phyloP scores from a whole-genome alignment of 2,797 vertebrate species.

The Labroides dimidiatus region DNA sequence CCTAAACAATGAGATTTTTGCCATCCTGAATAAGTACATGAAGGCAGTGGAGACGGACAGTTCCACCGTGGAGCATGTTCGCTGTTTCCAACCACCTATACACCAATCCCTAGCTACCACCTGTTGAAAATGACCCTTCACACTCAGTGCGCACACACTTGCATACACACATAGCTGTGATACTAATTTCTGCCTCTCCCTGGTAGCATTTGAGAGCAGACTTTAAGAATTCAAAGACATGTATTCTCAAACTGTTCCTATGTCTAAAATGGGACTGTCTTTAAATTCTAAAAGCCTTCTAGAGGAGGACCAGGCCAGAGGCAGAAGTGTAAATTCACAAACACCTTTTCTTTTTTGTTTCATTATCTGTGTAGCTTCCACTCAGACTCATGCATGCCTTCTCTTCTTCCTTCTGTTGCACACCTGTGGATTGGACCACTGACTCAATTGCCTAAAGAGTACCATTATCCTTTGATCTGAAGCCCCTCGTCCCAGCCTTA shows the following conservation, averaged over 20 bases:
- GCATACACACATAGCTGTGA: slow-evolving; percentile 55
- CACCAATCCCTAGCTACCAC: slow-evolving; percentile 98
- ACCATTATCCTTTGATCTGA: slow-evolving; percentile 12
- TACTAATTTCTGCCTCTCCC: slow-evolving; percentile 65
- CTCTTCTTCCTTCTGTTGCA: slow-evolving; percentile 54
- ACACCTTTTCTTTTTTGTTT: slow-evolving; percentile 44
- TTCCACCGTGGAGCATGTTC: slow-evolving; percentile 97
- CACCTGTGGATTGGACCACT: slow-evolving; percentile 49
- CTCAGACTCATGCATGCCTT: slow-evolving; percentile 76
- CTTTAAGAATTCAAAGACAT: slow-evolving; percentile 63
- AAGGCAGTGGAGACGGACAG: slow-evolving; percentile 99
- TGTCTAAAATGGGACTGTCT: slow-evolving; percentile 41
- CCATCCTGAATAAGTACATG: slow-evolving; percentile 99
- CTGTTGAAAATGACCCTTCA: slow-evolving; percentile 84
- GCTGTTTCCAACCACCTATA: slow-evolving; percentile 99
- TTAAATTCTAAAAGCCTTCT: slow-evolving; percentile 51
- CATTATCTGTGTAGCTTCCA: slow-evolving; percentile 54
- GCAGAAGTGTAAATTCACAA: slow-evolving; percentile 59
- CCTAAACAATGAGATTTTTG: slow-evolving; percentile 98
- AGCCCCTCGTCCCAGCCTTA: slow-evolving; percentile 9
- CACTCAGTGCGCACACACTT: slow-evolving; percentile 46
- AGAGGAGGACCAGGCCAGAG: slow-evolving; percentile 52
- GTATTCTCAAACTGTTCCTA: slow-evolving; percentile 51
- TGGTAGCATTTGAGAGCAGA: slow-evolving; percentile 54
- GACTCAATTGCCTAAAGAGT: slow-evolving; percentile 51